Conservation (phyloP, 2,113 vertebrate species). For the Myrmophylax atrothorax region DNA sequence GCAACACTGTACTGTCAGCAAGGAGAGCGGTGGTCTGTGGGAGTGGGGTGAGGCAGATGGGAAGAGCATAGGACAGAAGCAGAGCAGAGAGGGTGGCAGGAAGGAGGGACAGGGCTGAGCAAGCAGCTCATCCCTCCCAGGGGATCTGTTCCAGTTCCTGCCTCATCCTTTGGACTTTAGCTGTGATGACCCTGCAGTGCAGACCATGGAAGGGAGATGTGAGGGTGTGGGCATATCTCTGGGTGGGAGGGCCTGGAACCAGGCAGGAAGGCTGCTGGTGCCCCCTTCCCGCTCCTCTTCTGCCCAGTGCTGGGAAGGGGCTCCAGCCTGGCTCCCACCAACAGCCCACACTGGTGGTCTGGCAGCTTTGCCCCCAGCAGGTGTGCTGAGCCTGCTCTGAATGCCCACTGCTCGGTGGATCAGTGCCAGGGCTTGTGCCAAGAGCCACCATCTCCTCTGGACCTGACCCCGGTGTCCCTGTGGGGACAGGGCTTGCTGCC, state of each 20-base stretch:
- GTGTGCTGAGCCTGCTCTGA: neutral
- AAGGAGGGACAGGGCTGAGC: neutral
- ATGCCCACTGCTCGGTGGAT: too few relatives aligned
- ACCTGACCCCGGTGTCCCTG: fast-evolving
- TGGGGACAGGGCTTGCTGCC: neutral
- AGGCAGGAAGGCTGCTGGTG: neutral
- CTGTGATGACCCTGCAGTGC: neutral
- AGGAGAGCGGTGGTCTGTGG: neutral
- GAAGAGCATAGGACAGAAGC: neutral
- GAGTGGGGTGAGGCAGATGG: neutral
- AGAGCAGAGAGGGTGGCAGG: neutral
- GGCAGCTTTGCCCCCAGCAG: neutral
- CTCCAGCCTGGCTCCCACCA: neutral
- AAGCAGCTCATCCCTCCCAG: neutral
- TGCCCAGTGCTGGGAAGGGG: neutral
- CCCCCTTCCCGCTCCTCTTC: neutral
- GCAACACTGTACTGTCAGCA: neutral
- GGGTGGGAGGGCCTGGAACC: neutral
- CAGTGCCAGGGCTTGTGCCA: neutral
- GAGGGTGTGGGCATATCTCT: neutral
- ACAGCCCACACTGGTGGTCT: neutral
- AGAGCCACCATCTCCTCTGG: neutral
- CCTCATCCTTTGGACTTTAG: neutral
- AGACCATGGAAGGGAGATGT: neutral
- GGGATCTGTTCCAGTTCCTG: neutral